Evolutionary conservation across 2,888 invertebrate species (phyloP), one percentile per base, ranked within the genome.

Genomic region (Caradrina kadenii): DNA sequence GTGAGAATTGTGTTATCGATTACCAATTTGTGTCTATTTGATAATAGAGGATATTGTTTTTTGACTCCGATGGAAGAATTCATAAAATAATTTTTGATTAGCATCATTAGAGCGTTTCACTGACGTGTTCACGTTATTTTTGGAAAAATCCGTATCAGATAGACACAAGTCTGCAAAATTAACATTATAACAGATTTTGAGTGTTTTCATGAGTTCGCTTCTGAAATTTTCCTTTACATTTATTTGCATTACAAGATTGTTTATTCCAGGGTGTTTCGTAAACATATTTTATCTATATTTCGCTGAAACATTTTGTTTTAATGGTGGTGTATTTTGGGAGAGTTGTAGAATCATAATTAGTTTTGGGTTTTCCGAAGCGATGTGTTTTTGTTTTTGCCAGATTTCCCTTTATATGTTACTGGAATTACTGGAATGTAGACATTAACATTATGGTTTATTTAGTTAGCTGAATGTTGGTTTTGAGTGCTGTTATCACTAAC

Each of bases 401-500:
- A 71, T 64, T 82, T 81, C 67, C 67, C 70, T 83, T 65, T 76
- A 68, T 62, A 72, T 71, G 70, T 71, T 67, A 56, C 48, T 69
- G 61, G 65, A 74, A 67, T 65, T 69, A 76, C 64, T 80, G 73
- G 76, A 80, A 69, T 63, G 72, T 85, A 84, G 75, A 76, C 63
- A 80, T 83, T 83, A 84, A 84, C 81, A 83, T 55, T 70, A 67
- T 82, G 65, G 79, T 70, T 78, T 75, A 60, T 72, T 81, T 76
- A 83, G 80, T 75, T 62, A 85, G 83, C 82, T 86, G 81, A 81
- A 82, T 85, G 85, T 76, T 85, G 87, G 84, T 83, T 86, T 89
- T 92, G 86, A 86, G 93, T 95, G 94, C 94, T 96, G 95, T 95
- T 95, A 94, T 92, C 88, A 95, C 94, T 96, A 96, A 95, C 95